Evolutionary conservation across 1,140 invertebrate species (phyloP), one percentile per base, ranked within the genome.

Genomic region (Bombus balteatus): DNA sequence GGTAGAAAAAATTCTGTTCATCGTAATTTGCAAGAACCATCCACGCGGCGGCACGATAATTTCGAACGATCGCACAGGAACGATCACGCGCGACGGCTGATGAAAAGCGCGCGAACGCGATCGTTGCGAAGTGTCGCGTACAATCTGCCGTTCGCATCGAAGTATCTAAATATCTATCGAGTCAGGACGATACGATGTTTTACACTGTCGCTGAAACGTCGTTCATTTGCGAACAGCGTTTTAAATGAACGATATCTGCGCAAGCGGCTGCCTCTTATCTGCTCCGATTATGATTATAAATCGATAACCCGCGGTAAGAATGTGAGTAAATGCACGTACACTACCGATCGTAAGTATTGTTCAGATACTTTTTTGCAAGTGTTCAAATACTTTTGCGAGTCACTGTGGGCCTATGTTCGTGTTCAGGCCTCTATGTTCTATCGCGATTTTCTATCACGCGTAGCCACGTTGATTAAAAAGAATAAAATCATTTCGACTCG

Each of bases 271-370:
- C 13, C 53, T 70, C 82, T 89, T 90, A 87, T 90, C 88, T 87
- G 15, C 28, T 15, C 12, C 81, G 85, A 87, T 89, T 89, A 87
- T 73, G 84, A 89, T 87, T 89, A 87, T 62, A 43, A 90, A 89
- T 89, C 85, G 89, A 90, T 90, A 90, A 89, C 81, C 68, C 74
- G 57, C 62, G 57, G 41, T 22, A 76, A 89, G 73, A 74, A 47
- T 72, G 70, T 75, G 76, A 76, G n/a, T 34, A 73, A 62, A 85
- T 68, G 79, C 73, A 77, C 73, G 62, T 57, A 87, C 47, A 57
- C 47, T 53, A 53, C 47, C 41, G 18, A 53, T 53, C 47, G 47
- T 53, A 53, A 8, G 47, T 53, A 53, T 53, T 2, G 47, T 53
- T 8, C 47, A 53, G 22, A 53, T 53, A 53, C 1, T 2, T 53